Percentiles rank a stretch among this genome's conserved stretches.
phyloP scores from a whole-genome alignment of 2,113 vertebrate species.

The Dicerorhinus sumatrensis region DNA sequence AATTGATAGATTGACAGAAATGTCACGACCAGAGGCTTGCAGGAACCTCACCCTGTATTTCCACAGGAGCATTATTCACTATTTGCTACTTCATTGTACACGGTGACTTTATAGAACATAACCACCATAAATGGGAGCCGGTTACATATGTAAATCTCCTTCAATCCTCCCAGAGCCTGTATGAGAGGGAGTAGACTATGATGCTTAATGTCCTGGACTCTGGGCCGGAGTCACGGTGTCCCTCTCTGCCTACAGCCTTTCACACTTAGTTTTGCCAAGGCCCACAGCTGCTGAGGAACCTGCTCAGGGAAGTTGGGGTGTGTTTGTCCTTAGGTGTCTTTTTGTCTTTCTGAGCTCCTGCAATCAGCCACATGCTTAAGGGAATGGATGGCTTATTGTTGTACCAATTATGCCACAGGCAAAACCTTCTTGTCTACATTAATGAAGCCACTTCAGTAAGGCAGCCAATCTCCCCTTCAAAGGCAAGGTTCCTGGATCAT shows the following conservation, averaged over 20 bases:
- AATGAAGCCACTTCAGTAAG: neutral
- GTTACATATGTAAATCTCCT: neutral
- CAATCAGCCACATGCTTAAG: neutral
- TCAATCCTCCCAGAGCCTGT: neutral
- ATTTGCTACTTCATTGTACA: neutral
- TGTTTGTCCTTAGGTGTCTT: neutral
- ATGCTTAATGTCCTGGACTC: neutral
- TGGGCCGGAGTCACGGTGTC: fast-evolving
- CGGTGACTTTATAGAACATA: neutral
- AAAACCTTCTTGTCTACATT: neutral
- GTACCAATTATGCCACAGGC: neutral
- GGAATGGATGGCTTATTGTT: neutral
- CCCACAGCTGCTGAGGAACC: neutral
- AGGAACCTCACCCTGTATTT: neutral
- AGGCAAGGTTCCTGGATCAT: neutral
- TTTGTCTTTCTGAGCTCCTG: neutral
- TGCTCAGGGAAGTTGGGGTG: neutral
- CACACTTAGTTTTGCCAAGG: neutral
- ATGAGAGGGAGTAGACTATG: neutral
- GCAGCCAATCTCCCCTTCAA: neutral
- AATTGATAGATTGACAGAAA: neutral
- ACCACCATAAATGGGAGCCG: neutral
- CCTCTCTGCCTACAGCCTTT: neutral
- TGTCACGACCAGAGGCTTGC: neutral
- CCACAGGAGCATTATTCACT: neutral